A percentile compares a stretch with the other conserved stretches of the same genome.
Evolutionary conservation across 2,797 vertebrate species (phyloP).

Genomic region (Leptodactylus fallax): DNA sequence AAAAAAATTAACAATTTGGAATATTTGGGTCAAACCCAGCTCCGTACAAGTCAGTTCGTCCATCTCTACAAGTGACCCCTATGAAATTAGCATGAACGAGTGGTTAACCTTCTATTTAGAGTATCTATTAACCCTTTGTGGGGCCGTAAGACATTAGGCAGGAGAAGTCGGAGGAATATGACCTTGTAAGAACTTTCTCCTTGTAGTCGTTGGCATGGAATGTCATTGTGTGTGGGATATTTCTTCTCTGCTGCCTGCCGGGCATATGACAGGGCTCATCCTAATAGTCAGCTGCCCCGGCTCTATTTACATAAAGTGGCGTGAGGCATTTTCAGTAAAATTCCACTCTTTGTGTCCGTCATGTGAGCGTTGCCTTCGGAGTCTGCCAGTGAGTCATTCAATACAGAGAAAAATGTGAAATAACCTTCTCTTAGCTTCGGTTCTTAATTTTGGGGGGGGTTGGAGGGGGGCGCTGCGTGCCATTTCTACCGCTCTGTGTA

Average conservation of each 20-base stretch:
- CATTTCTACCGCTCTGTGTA: constrained; percentile 4
- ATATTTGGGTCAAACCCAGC: too few species aligned
- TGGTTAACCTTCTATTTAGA: neutral
- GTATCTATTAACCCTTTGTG: neutral
- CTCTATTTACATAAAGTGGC: neutral
- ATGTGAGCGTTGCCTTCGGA: constrained; percentile 17
- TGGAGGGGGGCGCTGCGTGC: neutral
- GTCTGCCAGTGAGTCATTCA: neutral
- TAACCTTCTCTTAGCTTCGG: neutral
- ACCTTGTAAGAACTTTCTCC: neutral
- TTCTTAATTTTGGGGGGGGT: constrained; percentile 8
- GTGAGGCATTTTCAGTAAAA: constrained; percentile 33
- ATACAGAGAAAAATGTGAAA: neutral
- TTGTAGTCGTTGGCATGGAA: neutral
- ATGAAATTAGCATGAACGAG: too few species aligned
- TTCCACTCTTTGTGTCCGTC: constrained; percentile 41
- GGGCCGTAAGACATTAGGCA: neutral
- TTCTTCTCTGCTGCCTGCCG: neutral
- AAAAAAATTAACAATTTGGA: too few species aligned
- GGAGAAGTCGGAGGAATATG: neutral
- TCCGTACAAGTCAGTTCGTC: too few species aligned
- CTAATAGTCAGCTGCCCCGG: constrained; percentile 24
- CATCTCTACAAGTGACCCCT: too few species aligned
- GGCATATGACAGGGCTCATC: constrained; percentile 1
- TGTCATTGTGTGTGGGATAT: neutral